These are phyloP conservation scores for Trichogramma dendrolimi DNA, from an alignment of 2,888 invertebrate genomes.

Conservation along the genomic window DNA sequence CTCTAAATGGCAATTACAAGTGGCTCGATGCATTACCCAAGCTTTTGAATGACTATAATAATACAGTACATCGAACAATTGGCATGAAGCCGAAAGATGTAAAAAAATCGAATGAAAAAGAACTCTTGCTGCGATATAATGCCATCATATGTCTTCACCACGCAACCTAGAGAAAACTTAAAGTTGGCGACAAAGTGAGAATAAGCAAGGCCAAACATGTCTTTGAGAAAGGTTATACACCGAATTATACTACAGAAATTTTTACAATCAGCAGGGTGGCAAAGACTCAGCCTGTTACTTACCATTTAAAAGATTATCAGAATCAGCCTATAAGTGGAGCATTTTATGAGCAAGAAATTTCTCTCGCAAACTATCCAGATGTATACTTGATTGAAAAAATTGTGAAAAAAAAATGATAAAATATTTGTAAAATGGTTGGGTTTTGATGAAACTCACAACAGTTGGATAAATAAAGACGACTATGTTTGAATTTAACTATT, in stretches of 20 bases:
- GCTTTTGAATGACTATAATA: not conserved
- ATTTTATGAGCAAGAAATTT: conserved; percentile 39
- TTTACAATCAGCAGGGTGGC: conserved; percentile 38
- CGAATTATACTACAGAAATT: conserved; percentile 42
- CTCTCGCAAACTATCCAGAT: conserved; percentile 32
- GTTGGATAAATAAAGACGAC: not conserved
- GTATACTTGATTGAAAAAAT: conserved; percentile 38
- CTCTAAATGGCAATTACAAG: conserved; percentile 5
- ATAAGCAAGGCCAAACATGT: not conserved
- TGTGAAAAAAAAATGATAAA: conserved; percentile 29
- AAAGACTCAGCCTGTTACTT: conserved; percentile 17
- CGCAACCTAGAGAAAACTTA: no score
- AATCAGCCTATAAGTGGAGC: conserved; percentile 35
- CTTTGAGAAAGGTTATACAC: conserved; percentile 40
- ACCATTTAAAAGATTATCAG: conserved; percentile 27
- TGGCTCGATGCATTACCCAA: conserved; percentile 4
- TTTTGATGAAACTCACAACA: conserved; percentile 25
- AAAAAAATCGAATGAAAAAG: conserved; percentile 30
- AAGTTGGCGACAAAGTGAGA: not conserved
- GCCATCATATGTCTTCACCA: no score
- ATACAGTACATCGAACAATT: conserved; percentile 7
- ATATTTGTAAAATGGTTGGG: conserved; percentile 18
- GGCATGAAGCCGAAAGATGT: conserved; percentile 22
- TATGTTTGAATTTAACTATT: no score
- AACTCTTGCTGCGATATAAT: conserved; percentile 6